Evolutionary conservation across 2,113 vertebrate genomes (phyloP).

Genomic region (Eublepharis macularius): DNA sequence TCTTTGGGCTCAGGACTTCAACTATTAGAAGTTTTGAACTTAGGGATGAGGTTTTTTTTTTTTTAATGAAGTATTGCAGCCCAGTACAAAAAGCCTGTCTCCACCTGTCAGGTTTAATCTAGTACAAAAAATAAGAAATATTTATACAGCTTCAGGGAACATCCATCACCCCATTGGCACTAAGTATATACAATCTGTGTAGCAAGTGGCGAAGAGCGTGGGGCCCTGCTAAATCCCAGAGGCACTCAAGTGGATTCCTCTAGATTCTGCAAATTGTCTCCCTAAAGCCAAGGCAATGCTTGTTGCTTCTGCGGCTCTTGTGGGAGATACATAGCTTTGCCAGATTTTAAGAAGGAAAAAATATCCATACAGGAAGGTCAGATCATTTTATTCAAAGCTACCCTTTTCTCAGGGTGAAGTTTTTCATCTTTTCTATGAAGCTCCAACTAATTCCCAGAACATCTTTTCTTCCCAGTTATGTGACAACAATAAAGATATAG

Average conservation of each 20-base stretch:
- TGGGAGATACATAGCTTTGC: slow-evolving; percentile 8
- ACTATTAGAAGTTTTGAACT: background rate
- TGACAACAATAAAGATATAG: background rate
- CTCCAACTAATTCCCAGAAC: slow-evolving; percentile 47
- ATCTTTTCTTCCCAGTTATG: slow-evolving; percentile 52
- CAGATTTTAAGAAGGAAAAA: slow-evolving; percentile 20
- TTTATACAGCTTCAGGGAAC: slow-evolving; percentile 43
- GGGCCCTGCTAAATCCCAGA: slow-evolving; percentile 42
- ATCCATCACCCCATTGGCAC: slow-evolving; percentile 48
- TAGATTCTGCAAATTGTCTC: slow-evolving; percentile 54
- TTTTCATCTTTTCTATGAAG: slow-evolving; percentile 32
- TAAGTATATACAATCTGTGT: slow-evolving; percentile 46
- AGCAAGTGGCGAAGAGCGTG: slow-evolving; percentile 35
- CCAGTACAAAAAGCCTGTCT: slow-evolving; percentile 32
- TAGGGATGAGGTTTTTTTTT: slow-evolving; percentile 1
- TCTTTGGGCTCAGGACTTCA: background rate
- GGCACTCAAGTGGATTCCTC: slow-evolving; percentile 46
- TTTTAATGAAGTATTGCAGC: background rate
- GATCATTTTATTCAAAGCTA: slow-evolving; percentile 34
- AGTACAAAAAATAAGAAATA: slow-evolving; percentile 55
- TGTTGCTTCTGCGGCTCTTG: slow-evolving; percentile 13
- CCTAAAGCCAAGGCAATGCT: slow-evolving; percentile 48
- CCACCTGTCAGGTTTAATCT: slow-evolving; percentile 40
- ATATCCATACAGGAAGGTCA: slow-evolving; percentile 30
- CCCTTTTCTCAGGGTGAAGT: slow-evolving; percentile 40